Conservation (phyloP, 2,113 vertebrate genomes). For the Clarias gariepinus region DNA sequence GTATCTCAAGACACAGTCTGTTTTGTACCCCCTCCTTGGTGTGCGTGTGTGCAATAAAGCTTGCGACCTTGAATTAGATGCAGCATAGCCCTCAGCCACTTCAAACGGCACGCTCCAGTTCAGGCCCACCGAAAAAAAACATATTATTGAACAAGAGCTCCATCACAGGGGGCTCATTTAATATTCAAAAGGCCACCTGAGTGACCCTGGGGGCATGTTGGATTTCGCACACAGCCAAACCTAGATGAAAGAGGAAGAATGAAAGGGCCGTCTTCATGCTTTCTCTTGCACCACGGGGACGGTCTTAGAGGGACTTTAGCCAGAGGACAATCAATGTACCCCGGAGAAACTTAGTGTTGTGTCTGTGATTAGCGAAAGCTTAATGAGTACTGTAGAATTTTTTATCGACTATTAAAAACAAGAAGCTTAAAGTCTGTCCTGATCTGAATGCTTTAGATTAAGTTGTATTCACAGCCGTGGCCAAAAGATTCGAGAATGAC, state of each 20-base stretch:
- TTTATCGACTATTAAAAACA: background rate
- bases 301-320: background rate
- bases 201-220: conserved; percentile 37
- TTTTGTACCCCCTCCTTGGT: background rate
- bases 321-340: background rate
- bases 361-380: background rate
- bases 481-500: too few species aligned
- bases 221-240: conserved; percentile 24
- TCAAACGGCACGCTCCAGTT: conserved; percentile 55
- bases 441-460: background rate
- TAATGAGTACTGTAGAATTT: background rate
- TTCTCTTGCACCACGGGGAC: background rate
- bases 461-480: background rate
- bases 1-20: background rate
- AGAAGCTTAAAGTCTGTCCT: background rate
- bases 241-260: conserved; percentile 44
- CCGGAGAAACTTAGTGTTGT: background rate
- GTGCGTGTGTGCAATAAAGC: conserved; percentile 51
- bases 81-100: conserved; percentile 45
- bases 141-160: conserved; percentile 38
- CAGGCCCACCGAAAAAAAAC: conserved; percentile 20
- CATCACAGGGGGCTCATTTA: conserved; percentile 34
- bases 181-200: conserved; percentile 45
- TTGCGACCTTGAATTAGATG: conserved; percentile 52
- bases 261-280: background rate